phyloP scores from a whole-genome alignment of 2,888 invertebrate species.

The Ramazzottius varieornatus region DNA sequence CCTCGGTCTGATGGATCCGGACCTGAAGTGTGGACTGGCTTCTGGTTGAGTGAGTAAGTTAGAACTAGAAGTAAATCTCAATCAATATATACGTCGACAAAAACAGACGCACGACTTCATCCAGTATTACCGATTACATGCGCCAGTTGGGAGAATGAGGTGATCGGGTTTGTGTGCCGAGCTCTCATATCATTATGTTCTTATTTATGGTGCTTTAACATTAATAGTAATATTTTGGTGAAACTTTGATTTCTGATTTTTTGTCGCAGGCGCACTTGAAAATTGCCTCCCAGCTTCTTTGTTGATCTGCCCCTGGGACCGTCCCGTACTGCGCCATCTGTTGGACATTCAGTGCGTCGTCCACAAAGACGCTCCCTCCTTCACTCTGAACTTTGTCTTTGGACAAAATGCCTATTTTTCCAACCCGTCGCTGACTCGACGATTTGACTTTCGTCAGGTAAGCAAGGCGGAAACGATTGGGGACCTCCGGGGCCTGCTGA shows the following conservation, averaged over 20 bases:
- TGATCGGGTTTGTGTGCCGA: too few relatives aligned
- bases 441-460: not conserved
- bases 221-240: too few relatives aligned
- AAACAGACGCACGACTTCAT: too few relatives aligned
- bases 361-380: not conserved
- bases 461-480: not conserved
- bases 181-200: not conserved
- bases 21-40: not conserved
- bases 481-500: not conserved
- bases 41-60: not conserved
- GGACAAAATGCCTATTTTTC: not conserved
- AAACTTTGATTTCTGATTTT: too few relatives aligned
- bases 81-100: too few relatives aligned
- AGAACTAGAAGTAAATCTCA: too few relatives aligned
- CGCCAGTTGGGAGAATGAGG: too few relatives aligned
- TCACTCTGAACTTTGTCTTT: not conserved
- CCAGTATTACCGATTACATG: too few relatives aligned
- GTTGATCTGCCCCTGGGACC: not conserved
- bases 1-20: too few relatives aligned
- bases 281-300: not conserved
- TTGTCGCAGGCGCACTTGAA: not conserved
- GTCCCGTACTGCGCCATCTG: not conserved
- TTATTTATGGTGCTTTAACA: too few relatives aligned
- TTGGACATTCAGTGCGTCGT: not conserved
- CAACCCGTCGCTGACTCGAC: not conserved